A percentile compares a stretch with the other conserved stretches of the same genome.
phyloP scores from a whole-genome alignment of 2,113 vertebrate genomes.

The Onychostoma macrolepis region DNA sequence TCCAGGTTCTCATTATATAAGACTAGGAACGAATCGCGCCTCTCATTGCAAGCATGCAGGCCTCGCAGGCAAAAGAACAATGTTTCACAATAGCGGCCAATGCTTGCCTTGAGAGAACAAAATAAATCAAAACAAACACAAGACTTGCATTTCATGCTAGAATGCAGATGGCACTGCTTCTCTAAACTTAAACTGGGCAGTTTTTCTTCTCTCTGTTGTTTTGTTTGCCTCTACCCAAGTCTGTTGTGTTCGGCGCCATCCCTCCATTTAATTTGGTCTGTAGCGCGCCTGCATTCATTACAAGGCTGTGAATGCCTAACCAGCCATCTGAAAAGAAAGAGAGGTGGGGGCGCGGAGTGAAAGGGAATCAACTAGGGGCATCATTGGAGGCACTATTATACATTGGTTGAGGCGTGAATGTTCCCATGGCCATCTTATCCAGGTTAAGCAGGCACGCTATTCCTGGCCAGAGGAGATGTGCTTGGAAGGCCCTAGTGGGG shows the following conservation, averaged over 20 bases:
- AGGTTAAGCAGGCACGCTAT: constrained; percentile 69
- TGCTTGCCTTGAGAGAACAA: constrained; percentile 1
- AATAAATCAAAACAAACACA: constrained; percentile 34
- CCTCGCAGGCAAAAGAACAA: constrained; percentile 28
- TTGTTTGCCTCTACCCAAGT: constrained; percentile 11
- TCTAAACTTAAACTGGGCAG: constrained; percentile 3
- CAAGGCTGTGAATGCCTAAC: constrained; percentile 67
- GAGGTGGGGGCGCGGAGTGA: constrained; percentile 29
- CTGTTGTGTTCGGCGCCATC: constrained; percentile 32
- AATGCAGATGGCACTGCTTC: constrained; percentile 24
- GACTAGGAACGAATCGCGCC: neutral
- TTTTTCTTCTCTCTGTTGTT: constrained; percentile 16
- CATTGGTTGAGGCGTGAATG: constrained; percentile 69
- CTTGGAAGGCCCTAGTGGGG: constrained; percentile 38
- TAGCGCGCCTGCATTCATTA: constrained; percentile 67
- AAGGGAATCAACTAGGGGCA: constrained; percentile 50
- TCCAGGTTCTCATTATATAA: constrained; percentile 42
- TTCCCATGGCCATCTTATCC: constrained; percentile 72
- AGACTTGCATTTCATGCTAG: constrained; percentile 17
- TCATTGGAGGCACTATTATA: constrained; percentile 63
- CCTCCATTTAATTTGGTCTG: constrained; percentile 6
- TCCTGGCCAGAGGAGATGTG: constrained; percentile 70
- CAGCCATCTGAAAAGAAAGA: constrained; percentile 63
- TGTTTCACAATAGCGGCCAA: neutral
- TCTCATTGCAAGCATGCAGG: constrained; percentile 11